phyloP scores from a whole-genome alignment of 2,113 vertebrate species.

The Romanogobio albipinnatus region DNA sequence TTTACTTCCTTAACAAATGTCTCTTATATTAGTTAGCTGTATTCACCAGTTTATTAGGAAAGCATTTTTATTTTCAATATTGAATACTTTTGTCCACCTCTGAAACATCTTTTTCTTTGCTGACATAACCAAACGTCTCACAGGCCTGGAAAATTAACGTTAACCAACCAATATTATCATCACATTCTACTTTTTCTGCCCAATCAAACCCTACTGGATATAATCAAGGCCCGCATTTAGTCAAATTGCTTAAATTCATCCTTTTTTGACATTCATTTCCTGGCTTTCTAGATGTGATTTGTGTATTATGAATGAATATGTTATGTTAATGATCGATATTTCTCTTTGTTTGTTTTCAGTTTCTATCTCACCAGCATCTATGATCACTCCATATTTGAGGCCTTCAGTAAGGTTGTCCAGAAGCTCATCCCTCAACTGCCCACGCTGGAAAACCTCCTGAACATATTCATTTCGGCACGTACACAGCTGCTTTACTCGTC shows the following conservation, averaged over 20 bases:
- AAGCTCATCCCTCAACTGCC: constrained; percentile 98
- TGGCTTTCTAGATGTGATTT: neutral
- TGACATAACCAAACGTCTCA: too few relatives aligned
- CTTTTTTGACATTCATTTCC: neutral
- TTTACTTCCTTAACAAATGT: too few relatives aligned
- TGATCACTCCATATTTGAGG: constrained; percentile 99
- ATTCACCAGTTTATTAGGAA: too few relatives aligned
- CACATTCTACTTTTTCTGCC: too few relatives aligned
- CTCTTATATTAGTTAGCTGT: too few relatives aligned
- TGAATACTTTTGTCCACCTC: too few relatives aligned
- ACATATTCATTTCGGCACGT: constrained; percentile 98
- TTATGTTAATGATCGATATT: neutral
- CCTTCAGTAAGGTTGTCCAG: constrained; percentile 99
- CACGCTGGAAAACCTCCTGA: constrained; percentile 96
- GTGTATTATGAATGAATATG: neutral
- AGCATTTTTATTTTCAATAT: too few relatives aligned
- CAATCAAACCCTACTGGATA: too few relatives aligned
- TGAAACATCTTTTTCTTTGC: too few relatives aligned
- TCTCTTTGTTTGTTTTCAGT: constrained; percentile 70
- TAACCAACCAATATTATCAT: too few relatives aligned
- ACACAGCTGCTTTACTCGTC: neutral
- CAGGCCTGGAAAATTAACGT: too few relatives aligned
- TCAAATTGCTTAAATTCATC: neutral
- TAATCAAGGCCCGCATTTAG: neutral
- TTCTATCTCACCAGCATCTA: constrained; percentile 99